Percentiles rank a stretch among this genome's conserved stretches.
These are phyloP conservation scores for Lonchura striata DNA, from an alignment of 2,113 vertebrate species.

Conservation along the genomic window DNA sequence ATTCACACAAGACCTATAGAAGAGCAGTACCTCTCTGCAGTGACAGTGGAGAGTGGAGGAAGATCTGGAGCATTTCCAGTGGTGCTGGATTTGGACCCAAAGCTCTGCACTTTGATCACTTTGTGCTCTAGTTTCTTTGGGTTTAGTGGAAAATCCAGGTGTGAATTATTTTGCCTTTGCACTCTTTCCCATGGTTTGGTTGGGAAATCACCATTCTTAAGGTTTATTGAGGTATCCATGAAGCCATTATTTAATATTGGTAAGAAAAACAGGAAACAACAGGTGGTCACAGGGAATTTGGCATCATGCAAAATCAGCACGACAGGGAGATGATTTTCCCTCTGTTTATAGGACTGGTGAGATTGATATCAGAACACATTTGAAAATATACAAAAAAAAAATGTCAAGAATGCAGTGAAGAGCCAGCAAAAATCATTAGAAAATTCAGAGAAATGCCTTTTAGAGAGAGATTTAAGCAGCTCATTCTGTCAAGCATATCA, in stretches of 20 bases:
- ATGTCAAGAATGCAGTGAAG: constrained; percentile 7
- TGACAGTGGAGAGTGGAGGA: background rate
- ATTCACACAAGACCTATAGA: background rate
- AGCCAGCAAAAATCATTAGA: constrained; percentile 10
- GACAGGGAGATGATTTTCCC: background rate
- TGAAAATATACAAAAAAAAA: constrained; percentile 52
- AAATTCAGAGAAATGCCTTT: constrained; percentile 27
- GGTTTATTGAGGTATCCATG: background rate
- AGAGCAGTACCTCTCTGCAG: background rate
- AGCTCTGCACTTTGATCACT: background rate
- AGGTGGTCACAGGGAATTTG: background rate
- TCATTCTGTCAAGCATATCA: constrained; percentile 29
- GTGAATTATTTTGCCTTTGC: background rate
- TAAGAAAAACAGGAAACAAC: background rate
- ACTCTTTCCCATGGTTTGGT: rapidly evolving
- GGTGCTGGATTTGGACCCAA: background rate
- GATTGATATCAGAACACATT: constrained; percentile 10
- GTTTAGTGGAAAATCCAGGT: background rate
- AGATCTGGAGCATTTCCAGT: background rate
- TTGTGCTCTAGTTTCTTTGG: background rate
- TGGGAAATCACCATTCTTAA: background rate
- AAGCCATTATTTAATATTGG: background rate
- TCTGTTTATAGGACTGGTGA: background rate
- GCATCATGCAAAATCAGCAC: background rate
- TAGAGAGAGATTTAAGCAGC: constrained; percentile 31